Evolutionary conservation across 2,888 invertebrate genomes (phyloP).

Genomic region (Diarsia mendica): DNA sequence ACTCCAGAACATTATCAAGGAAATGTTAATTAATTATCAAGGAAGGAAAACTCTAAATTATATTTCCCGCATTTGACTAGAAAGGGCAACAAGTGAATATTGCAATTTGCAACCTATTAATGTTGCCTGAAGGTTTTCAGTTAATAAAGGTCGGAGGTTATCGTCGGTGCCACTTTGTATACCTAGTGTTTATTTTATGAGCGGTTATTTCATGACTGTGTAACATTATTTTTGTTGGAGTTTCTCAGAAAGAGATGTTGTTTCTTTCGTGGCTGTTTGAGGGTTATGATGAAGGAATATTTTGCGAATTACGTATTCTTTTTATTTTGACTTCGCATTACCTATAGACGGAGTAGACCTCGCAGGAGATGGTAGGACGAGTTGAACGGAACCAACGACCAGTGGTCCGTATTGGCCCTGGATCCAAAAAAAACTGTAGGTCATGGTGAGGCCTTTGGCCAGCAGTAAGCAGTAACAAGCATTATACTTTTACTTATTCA

Average conservation of each 20-base stretch:
- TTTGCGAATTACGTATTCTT: background rate
- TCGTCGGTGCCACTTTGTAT: slow-evolving; percentile 26
- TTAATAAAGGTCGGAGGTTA: slow-evolving; percentile 39
- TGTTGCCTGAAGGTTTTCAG: slow-evolving; percentile 36
- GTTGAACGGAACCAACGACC: too few relatives aligned
- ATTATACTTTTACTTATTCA: too few relatives aligned
- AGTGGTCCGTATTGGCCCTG: too few relatives aligned
- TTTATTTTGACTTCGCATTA: slow-evolving; percentile 2
- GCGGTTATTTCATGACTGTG: slow-evolving; percentile 25
- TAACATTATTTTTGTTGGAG: slow-evolving; percentile 8
- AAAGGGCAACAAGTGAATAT: slow-evolving; percentile 48
- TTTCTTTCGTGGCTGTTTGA: background rate
- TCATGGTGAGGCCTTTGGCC: too few relatives aligned
- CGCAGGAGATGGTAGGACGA: too few relatives aligned
- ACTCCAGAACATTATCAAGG: slow-evolving; percentile 34
- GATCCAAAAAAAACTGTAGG: too few relatives aligned
- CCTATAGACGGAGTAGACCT: too few relatives aligned
- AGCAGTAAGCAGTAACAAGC: too few relatives aligned
- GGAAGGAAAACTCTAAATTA: slow-evolving; percentile 33
- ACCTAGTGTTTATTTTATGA: slow-evolving; percentile 31
- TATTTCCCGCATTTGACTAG: slow-evolving; percentile 7
- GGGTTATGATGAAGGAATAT: slow-evolving; percentile 5
- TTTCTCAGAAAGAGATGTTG: slow-evolving; percentile 30
- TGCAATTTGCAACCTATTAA: slow-evolving; percentile 18
- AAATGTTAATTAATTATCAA: slow-evolving; percentile 30